Conservation (phyloP, 1,140 invertebrate genomes). For the Eumaeus atala region DNA sequence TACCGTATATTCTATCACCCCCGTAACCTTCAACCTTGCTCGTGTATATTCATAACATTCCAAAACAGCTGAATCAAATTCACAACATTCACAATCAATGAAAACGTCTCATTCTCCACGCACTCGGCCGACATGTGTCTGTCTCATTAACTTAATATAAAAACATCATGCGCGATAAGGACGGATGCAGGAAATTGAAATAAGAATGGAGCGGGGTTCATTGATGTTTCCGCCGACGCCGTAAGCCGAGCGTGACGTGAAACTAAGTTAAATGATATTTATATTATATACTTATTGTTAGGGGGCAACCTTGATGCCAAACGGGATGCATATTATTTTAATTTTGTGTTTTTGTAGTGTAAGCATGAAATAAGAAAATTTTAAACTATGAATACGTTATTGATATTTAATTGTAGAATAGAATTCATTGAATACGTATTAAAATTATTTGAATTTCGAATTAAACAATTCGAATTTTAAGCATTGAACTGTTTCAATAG, state of each 20-base stretch:
- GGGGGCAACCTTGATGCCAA: too few relatives aligned
- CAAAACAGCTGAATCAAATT: conserved; percentile 6
- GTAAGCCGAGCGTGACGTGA: conserved; percentile 4
- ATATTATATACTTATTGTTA: too few relatives aligned
- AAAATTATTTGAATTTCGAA: too few relatives aligned
- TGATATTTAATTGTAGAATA: too few relatives aligned
- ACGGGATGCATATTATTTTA: too few relatives aligned
- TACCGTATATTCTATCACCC: not conserved
- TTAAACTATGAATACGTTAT: too few relatives aligned
- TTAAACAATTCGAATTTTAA: too few relatives aligned
- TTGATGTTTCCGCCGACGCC: not conserved
- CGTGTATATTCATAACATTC: too few relatives aligned
- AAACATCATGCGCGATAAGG: not conserved
- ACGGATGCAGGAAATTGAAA: conserved; percentile 3
- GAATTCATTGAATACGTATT: too few relatives aligned
- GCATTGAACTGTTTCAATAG: too few relatives aligned
- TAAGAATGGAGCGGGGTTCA: conserved; percentile 2
- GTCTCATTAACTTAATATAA: not conserved
- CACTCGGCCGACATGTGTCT: not conserved
- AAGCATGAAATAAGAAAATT: too few relatives aligned
- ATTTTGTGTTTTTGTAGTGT: too few relatives aligned
- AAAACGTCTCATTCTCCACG: not conserved
- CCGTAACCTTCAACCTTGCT: conserved; percentile 1
- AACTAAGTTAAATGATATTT: not conserved
- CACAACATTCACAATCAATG: conserved; percentile 7